Percentiles rank a stretch among this genome's conserved stretches.
phyloP scores from a whole-genome alignment of 2,888 invertebrate species.

The Pristionchus entomophagus region DNA sequence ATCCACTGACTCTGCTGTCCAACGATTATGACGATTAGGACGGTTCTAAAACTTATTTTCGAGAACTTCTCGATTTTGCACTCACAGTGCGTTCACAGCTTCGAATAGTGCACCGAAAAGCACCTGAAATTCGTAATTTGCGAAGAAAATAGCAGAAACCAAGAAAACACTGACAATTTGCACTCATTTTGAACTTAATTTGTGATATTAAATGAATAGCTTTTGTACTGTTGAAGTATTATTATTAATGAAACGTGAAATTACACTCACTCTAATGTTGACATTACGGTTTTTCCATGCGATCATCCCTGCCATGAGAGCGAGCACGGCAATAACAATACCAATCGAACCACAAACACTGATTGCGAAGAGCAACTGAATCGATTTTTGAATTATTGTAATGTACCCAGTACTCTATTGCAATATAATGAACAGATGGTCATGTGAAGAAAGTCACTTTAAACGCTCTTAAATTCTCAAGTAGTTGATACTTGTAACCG shows the following conservation, averaged over 20 bases:
- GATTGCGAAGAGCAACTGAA: neutral
- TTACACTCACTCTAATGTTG: neutral
- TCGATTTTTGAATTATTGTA: neutral
- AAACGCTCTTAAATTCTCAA: slow-evolving; percentile 1
- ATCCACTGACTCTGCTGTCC: neutral
- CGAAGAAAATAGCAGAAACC: no score
- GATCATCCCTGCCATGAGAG: neutral
- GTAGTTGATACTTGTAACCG: neutral
- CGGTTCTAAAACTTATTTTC: neutral
- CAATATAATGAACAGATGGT: neutral
- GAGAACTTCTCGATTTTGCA: neutral
- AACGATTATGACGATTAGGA: neutral
- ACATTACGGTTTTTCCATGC: neutral
- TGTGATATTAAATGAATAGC: no score
- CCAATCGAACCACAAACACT: neutral
- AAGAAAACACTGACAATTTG: no score
- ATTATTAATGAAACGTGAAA: neutral
- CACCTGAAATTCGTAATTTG: neutral
- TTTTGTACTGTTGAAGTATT: no score
- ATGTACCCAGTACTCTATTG: neutral
- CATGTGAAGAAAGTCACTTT: neutral
- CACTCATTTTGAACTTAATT: no score
- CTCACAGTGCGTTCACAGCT: neutral
- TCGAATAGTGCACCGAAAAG: neutral
- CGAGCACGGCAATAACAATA: neutral